Base-by-base conservation (phyloP, 37 sponge, comb jelly and placozoan species). In the Beroe forskalii region DNA sequence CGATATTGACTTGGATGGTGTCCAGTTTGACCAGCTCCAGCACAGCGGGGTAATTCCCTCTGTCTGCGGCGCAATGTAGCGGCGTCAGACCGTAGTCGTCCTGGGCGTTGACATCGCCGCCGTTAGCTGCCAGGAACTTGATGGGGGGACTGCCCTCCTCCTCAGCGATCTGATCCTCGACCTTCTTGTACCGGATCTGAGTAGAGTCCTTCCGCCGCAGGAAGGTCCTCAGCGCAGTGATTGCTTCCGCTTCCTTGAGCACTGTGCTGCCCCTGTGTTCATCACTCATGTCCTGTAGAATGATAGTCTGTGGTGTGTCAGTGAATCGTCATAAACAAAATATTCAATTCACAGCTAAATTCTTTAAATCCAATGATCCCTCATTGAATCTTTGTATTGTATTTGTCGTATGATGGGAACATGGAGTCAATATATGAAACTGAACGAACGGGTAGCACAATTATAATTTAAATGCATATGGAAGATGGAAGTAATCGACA, bases 61-160 rank as follows among this genome's bases (percentile, higher is more conserved):
- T 80, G 40, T 80, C 86, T 17, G 86, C 86, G 1, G 86, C 86
- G 33, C 86, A 80, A 25, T 80, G 86, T 3, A 80, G 86, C 14
- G 86, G 30, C 0, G 94, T 92, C 44, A 93, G 42, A 0, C 96
- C 96, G 31, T 80, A 80, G 27, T 80, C 55, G 22, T 80, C 86
- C 48, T 80, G 86, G 27, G 86, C 86, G 22, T 80, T 80, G 28
- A 80, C 55, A 43, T 80, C 55, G 3, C 30, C 44, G 3, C 86
- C 86, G 4, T 41, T 44, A 1, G 28, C 44, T 24, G 86, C 44
- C 3, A 80, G 55, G 28, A 24, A 44, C 55, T 37, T 80, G 48
- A 80, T 80, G 3, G 86, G 86, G 2, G 86, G 86, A 44, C 86
- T 80, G 37, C 86, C 86, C 48, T 22, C 55, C 22, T 80, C 86